Percentiles rank a stretch among this genome's conserved stretches.
These are phyloP conservation scores for Macaria notata DNA, from an alignment of 2,888 invertebrate species.

Conservation along the genomic window DNA sequence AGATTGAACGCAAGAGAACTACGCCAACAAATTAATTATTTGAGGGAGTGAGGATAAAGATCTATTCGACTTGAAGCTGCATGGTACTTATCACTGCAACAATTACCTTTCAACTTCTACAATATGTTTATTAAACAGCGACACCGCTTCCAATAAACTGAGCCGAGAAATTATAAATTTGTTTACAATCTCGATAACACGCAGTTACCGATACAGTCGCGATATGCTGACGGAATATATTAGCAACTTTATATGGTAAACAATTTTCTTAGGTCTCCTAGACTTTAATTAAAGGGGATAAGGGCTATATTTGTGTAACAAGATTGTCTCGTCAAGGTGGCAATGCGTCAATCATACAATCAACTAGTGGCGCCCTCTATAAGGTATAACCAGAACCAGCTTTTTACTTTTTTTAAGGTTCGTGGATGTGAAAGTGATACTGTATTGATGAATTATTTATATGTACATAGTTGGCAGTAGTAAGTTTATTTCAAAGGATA, in stretches of 20 bases:
- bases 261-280: too few relatives aligned
- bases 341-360: constrained; percentile 72
- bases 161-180: constrained; percentile 34
- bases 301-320: too few relatives aligned
- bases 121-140: background rate
- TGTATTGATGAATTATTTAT: background rate
- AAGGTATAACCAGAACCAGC: constrained; percentile 7
- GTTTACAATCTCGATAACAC: constrained; percentile 61
- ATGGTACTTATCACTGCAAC: background rate
- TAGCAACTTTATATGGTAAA: constrained; percentile 41
- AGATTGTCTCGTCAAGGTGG: constrained; percentile 3
- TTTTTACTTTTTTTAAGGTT: constrained; percentile 25
- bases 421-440: constrained; percentile 19
- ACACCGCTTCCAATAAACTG: constrained; percentile 23
- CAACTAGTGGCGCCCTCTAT: constrained; percentile 53
- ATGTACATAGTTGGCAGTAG: too few relatives aligned
- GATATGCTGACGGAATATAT: constrained; percentile 43
- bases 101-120: too few relatives aligned
- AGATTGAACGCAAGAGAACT: too few relatives aligned
- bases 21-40: too few relatives aligned
- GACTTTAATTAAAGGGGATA: too few relatives aligned
- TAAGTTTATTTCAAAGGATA: too few relatives aligned
- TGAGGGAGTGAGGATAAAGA: too few relatives aligned
- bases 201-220: constrained; percentile 39
- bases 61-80: background rate